Conservation (phyloP, 2,888 invertebrate genomes). For the Lamproptera curius region DNA sequence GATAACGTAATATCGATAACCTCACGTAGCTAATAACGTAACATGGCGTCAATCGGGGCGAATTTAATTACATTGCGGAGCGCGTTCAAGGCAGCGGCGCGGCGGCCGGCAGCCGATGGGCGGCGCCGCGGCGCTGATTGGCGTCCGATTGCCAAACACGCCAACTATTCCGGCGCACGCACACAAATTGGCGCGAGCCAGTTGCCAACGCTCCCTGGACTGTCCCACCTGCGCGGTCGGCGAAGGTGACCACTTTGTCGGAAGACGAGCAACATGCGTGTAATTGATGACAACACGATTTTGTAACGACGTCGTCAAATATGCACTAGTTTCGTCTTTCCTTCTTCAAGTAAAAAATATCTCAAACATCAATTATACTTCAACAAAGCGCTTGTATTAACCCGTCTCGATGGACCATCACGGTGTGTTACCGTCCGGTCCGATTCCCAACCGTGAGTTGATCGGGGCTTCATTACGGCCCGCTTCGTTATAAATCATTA, state of each 20-base stretch:
- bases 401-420: not conserved
- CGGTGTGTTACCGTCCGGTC: not conserved
- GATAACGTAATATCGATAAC: constrained; percentile 14
- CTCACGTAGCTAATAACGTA: constrained; percentile 6
- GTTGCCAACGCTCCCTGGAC: too few species aligned
- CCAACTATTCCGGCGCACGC: constrained; percentile 14
- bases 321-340: not conserved
- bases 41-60: constrained; percentile 18
- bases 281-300: too few species aligned
- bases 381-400: not conserved
- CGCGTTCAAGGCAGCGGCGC: not conserved
- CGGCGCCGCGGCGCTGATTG: constrained; percentile 11
- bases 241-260: too few species aligned
- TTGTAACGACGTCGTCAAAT: not conserved
- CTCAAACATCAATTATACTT: too few species aligned
- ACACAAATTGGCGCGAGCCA: constrained; percentile 2
- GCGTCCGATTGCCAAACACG: constrained; percentile 12
- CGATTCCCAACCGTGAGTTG: not conserved
- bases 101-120: constrained; percentile 2
- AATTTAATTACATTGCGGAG: constrained; percentile 19
- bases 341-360: not conserved
- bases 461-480: constrained; percentile 7
- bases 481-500: constrained; percentile 30
- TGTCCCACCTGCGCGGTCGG: too few species aligned
- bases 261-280: too few species aligned